Evolutionary conservation across 2,113 vertebrate species (phyloP), one percentile per base, ranked within the genome.

Genomic region (Hystrix brachyura): DNA sequence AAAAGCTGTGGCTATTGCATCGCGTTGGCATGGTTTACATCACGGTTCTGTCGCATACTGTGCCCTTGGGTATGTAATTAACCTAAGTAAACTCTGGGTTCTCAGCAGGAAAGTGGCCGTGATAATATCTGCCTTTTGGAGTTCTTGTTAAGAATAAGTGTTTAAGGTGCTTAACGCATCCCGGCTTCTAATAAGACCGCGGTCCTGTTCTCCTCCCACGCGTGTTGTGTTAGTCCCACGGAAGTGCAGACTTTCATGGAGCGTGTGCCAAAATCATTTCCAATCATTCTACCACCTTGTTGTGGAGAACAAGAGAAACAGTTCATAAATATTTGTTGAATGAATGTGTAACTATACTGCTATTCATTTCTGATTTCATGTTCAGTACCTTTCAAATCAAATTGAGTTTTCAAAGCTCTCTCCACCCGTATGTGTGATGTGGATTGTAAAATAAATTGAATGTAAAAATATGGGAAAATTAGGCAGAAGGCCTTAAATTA

Each of bases 401-500:
- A 97, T 94, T 95, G 94, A 87, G 65, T 95, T 96, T 97, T 95
- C 89, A 81, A 95, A 76, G 79, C 81, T 95, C 92, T 83, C 27
- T 60, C 95, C 59, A 74, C 76, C 64, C 32, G 76, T 79, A 7
- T 90, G 76, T 80, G 21, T 72, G 76, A 94, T 84, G 83, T 74
- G 51, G 80, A 85, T 74, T 97, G 90, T 98, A 97, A 96, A 97
- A 96, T 92, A 98, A 97, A 97, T 97, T 90, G 94, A 95, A 98
- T 97, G 94, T 91, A 97, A 98, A 98, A 97, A 97, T 91, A 94
- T 91, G 93, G 90, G 76, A 80, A 97, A 97, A 97, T 97, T 95
- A 98, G 92, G 94, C 93, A 80, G 92, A 96, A 95, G 76, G 67
- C 76, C 80, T 91, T 95, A 90, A 83, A 62, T 97, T 97, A 87